These are phyloP conservation scores for Hippasteria phrygiana DNA, from an alignment of 53 echinoderm and acorn worm genomes.

Conservation along the genomic window DNA sequence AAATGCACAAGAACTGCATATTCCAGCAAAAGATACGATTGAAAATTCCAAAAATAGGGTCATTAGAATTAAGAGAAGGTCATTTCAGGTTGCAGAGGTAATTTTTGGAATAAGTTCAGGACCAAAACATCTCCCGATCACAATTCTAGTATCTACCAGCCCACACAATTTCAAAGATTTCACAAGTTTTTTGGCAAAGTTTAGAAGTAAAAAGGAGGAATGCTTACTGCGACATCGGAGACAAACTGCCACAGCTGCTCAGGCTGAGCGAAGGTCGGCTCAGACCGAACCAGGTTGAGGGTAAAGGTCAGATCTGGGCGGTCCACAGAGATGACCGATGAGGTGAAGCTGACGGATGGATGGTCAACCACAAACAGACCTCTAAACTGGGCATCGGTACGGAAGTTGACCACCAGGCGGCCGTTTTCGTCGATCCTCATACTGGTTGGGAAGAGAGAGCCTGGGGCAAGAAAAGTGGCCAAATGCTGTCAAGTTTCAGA, in stretches of 20 bases:
- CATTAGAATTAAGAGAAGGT: no score
- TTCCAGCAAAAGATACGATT: no score
- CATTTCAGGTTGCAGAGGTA: no score
- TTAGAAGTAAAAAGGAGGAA: neutral
- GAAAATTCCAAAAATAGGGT: no score
- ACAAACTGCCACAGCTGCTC: constrained; percentile 99
- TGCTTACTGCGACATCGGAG: constrained; percentile 94
- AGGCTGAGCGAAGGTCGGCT: constrained; percentile 96
- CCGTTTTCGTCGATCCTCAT: constrained; percentile 98
- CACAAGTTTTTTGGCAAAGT: no score
- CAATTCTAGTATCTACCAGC: no score
- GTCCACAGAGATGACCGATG: constrained; percentile 86
- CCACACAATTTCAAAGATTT: no score
- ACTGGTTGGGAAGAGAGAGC: constrained; percentile 98
- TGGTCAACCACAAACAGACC: constrained; percentile 91
- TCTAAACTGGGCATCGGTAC: constrained; percentile 95
- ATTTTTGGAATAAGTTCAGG: no score
- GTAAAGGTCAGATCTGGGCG: constrained; percentile 85
- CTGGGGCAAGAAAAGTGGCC: constrained; percentile 48
- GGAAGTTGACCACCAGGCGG: constrained; percentile 98
- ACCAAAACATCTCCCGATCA: no score
- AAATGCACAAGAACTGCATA: no score
- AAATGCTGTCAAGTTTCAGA: neutral
- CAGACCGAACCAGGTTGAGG: constrained; percentile 83
- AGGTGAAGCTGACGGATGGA: constrained; percentile 72